Evolutionary conservation across 2,888 invertebrate genomes (phyloP), one percentile per base, ranked within the genome.

Genomic region (Laothoe populi): DNA sequence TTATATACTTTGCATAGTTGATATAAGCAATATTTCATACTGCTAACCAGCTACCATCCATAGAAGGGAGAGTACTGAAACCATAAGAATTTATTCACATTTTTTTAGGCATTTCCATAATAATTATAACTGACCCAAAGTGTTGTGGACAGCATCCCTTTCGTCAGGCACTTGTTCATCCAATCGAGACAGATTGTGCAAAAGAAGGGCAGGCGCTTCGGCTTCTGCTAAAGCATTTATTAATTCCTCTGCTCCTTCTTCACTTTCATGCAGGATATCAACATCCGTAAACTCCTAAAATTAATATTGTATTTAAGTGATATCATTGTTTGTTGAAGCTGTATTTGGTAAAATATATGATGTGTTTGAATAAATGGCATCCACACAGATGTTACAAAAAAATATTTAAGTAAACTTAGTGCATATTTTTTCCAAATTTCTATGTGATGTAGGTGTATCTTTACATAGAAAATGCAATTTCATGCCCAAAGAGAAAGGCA

Each of bases 101-200:
- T 13, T 16, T 42, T 5, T 16, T 5, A 4, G 4, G 13, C 2
- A 42, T 16, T 4, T 5, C 16, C n/a, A 5, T 44, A 19, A 16
- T 26, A 21, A 40, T 38, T 31, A 16, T 8, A 44, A 10, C 31
- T 23, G 77, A 96, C 97, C 95, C 72, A 98, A 92, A 3, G 98
- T 97, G 81, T 99, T 98, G 85, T 99, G 98, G 0, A 99, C 98
- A 5, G 99, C 99, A 84, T 99, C 99, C 42, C 97, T 94, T 90
- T 99, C 99, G 84, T 99, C 99, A 75, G 98, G 97, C 1, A 98
- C 95, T 60, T 94, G 94, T 84, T 99, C 99, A 87, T 99, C 99
- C 2, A 99, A 94, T 49, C 99, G 94, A 57, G 98, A 97, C 61
- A 99, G 90, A 90, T 99, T 99, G 88, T 99, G 98, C 1, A 99